phyloP scores from a whole-genome alignment of 2,797 vertebrate species.

The Rhinatrema bivittatum region DNA sequence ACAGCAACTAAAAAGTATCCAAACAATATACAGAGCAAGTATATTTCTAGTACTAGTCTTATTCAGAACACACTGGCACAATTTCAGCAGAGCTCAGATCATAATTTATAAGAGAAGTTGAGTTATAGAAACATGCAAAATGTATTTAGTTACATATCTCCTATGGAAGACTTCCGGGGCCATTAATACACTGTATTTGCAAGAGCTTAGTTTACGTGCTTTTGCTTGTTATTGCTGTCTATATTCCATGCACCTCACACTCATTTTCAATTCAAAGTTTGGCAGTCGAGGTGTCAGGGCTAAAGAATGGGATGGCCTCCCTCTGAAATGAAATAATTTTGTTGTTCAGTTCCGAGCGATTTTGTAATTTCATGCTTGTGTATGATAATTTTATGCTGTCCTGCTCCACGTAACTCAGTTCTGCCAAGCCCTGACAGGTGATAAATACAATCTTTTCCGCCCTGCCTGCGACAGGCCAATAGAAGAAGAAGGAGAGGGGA shows the following conservation, averaged over 20 bases:
- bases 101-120: conserved; percentile 28
- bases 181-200: conserved; percentile 58
- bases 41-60: too few species aligned
- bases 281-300: conserved; percentile 78
- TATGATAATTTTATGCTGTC: conserved; percentile 99
- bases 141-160: conserved; percentile 58
- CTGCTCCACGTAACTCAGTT: conserved; percentile 98
- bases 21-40: too few species aligned
- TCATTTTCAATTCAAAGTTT: conserved; percentile 73
- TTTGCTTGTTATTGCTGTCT: conserved; percentile 59
- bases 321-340: conserved; percentile 91
- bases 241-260: conserved; percentile 57
- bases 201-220: conserved; percentile 63
- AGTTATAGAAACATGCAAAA: conserved; percentile 49
- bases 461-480: conserved; percentile 74
- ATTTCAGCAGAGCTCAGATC: conserved; percentile 24
- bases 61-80: too few species aligned
- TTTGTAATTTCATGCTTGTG: conserved; percentile 99
- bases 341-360: conserved; percentile 97
- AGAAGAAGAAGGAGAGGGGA: conserved; percentile 42
- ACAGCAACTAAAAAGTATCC: too few species aligned
- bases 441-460: conserved; percentile 98
- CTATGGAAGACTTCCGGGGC: conserved; percentile 42
- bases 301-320: conserved; percentile 74
- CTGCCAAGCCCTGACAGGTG: conserved; percentile 98